Conservation (phyloP, 2,797 vertebrate genomes). For the Myripristis murdjan region DNA sequence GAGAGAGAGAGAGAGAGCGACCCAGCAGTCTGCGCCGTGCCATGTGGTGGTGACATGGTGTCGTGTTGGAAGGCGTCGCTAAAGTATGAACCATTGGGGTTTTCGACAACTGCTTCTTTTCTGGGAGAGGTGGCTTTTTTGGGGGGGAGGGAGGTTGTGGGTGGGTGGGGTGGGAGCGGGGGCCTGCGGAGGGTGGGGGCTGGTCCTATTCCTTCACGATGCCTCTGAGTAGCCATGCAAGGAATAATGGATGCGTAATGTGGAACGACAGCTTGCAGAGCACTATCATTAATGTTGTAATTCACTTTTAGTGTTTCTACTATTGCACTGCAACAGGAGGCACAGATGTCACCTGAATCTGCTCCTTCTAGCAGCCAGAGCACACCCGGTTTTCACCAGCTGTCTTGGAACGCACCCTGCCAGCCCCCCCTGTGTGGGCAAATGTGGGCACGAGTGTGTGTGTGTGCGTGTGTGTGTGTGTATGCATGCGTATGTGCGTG, state of each 20-base stretch:
- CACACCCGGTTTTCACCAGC: constrained; percentile 77
- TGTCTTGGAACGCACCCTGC: constrained; percentile 73
- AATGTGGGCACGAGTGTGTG: constrained; percentile 36
- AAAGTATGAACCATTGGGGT: constrained; percentile 56
- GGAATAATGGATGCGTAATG: constrained; percentile 80
- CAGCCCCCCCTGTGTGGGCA: constrained; percentile 49
- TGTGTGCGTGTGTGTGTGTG: constrained; percentile 17
- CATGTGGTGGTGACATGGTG: constrained; percentile 48
- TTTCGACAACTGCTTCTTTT: constrained; percentile 46
- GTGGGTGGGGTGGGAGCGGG: neutral
- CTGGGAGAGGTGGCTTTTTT: constrained; percentile 36
- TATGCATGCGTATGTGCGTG: neutral
- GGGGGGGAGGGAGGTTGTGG: neutral
- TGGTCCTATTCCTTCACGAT: constrained; percentile 59
- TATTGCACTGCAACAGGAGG: constrained; percentile 82
- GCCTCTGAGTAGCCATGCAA: constrained; percentile 75
- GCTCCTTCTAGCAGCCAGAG: constrained; percentile 76
- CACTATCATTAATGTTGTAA: constrained; percentile 84
- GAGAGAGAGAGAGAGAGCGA: constrained; percentile 58
- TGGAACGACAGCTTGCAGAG: constrained; percentile 84
- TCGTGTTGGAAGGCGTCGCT: constrained; percentile 44
- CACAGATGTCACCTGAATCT: constrained; percentile 85
- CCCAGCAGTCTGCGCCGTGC: constrained; percentile 60
- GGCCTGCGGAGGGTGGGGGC: neutral
- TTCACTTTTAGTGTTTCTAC: constrained; percentile 84